Conservation (phyloP, 2,888 invertebrate genomes). For the Schizaphis graminum region DNA sequence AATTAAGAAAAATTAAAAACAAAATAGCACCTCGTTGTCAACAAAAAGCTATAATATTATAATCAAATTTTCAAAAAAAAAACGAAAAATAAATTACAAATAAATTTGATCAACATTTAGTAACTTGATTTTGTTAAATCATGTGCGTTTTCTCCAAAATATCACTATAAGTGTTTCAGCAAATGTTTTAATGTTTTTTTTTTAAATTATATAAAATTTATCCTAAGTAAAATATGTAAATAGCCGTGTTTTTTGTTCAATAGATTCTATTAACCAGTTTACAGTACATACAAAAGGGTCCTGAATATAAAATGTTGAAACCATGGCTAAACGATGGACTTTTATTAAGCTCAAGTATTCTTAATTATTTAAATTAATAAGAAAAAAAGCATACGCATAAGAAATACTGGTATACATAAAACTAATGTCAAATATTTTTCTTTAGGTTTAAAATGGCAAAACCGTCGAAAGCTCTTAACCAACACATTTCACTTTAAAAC, state of each 20-base stretch:
- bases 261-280: constrained; percentile 28
- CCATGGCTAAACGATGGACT: constrained; percentile 55
- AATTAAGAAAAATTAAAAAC: background rate
- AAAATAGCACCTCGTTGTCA: background rate
- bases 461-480: constrained; percentile 77
- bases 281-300: constrained; percentile 33
- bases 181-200: background rate
- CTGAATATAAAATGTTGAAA: constrained; percentile 47
- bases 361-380: background rate
- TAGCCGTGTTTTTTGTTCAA: background rate
- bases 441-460: constrained; percentile 74
- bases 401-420: background rate
- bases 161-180: background rate
- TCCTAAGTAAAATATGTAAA: background rate
- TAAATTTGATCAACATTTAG: background rate
- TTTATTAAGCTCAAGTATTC: constrained; percentile 28
- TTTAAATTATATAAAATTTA: background rate
- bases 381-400: background rate
- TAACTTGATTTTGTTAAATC: background rate
- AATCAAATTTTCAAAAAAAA: too few species aligned
- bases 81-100: background rate
- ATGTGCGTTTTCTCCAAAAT: background rate
- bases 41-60: background rate
- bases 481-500: constrained; percentile 81
- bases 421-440: background rate